Base-by-base conservation (phyloP, 2,797 vertebrate species). In the Martes flavigula region DNA sequence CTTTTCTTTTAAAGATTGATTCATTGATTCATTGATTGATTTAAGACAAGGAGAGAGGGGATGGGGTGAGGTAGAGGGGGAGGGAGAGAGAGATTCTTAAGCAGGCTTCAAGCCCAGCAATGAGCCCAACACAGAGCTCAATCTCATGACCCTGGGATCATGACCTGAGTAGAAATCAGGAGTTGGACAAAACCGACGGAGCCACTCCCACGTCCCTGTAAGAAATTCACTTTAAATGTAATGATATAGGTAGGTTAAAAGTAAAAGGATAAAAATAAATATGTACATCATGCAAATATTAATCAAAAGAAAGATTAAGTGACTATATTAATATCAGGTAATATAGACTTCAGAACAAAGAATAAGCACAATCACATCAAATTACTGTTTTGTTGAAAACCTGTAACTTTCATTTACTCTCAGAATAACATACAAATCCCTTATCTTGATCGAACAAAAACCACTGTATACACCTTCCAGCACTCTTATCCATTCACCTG, bases 391-490 rank as follows among this genome's bases (percentile, higher is more conserved):
- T 62, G 43, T 46, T 35, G 23, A 54, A 79, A 87, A 27, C 12
- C 12, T 66, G 25, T 48, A 81, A 27, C 66, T 82, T 83, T 8
- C n/a, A 77, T 23, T 93, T 23, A 77, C 6, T 72, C 54, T 75
- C 35, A 73, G 58, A 64, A 56, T 72, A 83, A 56, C 9, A 62
- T 21, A 12, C 3, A 62, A 90, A 82, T 77, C 2, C 25, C 25
- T 75, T 38, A 27, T 35, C 51, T 68, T 75, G 10, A 79, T 11
- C 66, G 54, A 35, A n/a, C n/a, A 56, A 78, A 54, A 84, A 66
- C 27, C 54, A 20, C 12, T 3, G 0, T 30, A 18, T 70, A 4
- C 0, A 64, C 9, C 3, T 46, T 6, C 25, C 3, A 58, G 2
- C 3, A 30, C 3, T 38, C 2, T 32, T 27, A 75, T 2, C 21